These are phyloP conservation scores for Trissoscelio sp. DNA, from an alignment of 2,888 invertebrate species.

Conservation along the genomic window DNA sequence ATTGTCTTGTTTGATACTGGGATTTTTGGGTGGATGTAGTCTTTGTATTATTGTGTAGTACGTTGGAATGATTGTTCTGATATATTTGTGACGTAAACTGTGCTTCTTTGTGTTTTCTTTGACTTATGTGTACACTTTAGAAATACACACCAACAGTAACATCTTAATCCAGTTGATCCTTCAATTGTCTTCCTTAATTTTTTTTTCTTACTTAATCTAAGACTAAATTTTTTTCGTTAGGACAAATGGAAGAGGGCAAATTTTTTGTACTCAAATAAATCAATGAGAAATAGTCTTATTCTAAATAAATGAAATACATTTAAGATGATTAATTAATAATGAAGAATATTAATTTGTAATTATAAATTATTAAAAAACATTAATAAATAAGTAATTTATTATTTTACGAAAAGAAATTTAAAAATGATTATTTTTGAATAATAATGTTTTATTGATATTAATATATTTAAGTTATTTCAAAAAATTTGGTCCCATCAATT, in stretches of 20 bases:
- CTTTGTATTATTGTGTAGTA: constrained; percentile 66
- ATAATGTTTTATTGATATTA: too few relatives aligned
- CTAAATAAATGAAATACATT: too few relatives aligned
- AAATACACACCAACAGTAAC: constrained; percentile 13
- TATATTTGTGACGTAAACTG: constrained; percentile 65
- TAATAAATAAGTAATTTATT: too few relatives aligned
- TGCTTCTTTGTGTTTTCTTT: constrained; percentile 67
- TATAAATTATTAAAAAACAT: too few relatives aligned
- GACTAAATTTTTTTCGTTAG: too few relatives aligned
- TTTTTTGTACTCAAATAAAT: too few relatives aligned
- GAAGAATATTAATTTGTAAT: too few relatives aligned
- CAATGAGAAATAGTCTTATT: too few relatives aligned
- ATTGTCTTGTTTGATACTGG: constrained; percentile 63
- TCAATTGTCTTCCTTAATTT: constrained; percentile 11
- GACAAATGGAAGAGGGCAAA: too few relatives aligned
- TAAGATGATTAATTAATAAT: too few relatives aligned
- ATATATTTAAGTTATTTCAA: neutral
- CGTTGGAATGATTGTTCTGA: constrained; percentile 66
- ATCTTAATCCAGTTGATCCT: neutral
- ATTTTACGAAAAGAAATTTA: too few relatives aligned
- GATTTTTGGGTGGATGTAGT: constrained; percentile 67
- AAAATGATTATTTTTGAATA: too few relatives aligned
- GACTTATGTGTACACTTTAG: constrained; percentile 44
- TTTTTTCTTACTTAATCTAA: neutral
- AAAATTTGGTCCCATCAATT: neutral